A percentile compares a stretch with the other conserved stretches of the same genome.
Evolutionary conservation across 23 tunicate species (phyloP).

Genomic region (Botrylloides violaceus): DNA sequence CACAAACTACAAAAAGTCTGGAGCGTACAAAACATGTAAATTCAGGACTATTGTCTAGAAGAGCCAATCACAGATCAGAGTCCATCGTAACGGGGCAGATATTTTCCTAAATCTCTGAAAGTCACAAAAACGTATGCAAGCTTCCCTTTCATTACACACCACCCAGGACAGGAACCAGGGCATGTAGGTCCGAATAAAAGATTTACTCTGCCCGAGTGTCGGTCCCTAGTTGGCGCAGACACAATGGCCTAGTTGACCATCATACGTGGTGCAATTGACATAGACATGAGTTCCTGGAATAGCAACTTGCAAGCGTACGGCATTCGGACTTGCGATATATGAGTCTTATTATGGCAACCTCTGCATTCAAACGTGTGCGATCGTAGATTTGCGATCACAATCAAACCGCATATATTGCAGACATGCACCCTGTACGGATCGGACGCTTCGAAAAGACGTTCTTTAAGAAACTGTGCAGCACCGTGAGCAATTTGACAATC

Average conservation of each 20-base stretch:
- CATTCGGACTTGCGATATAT: slow-evolving; percentile 98
- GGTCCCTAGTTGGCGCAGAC: no score
- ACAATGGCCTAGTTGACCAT: slow-evolving; percentile 94
- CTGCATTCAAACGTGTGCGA: slow-evolving; percentile 97
- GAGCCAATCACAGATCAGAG: no score
- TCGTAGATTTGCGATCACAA: slow-evolving; percentile 89
- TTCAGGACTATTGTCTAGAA: no score
- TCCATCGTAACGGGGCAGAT: no score
- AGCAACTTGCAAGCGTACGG: slow-evolving; percentile 99
- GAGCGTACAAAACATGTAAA: no score
- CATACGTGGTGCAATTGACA: slow-evolving; percentile 99
- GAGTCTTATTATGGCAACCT: slow-evolving; percentile 95
- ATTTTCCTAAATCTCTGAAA: no score
- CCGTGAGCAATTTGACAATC: slow-evolving; percentile 99
- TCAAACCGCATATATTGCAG: slow-evolving; percentile 94
- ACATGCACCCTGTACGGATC: slow-evolving; percentile 99
- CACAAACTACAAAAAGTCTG: no score
- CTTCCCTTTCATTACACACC: no score
- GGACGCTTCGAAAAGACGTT: slow-evolving; percentile 95
- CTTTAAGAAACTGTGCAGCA: slow-evolving; percentile 92
- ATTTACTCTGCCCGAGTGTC: no score
- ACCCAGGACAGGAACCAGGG: no score
- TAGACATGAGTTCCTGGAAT: slow-evolving; percentile 98
- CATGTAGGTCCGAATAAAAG: no score
- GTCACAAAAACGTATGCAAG: no score